Evolutionary conservation across 2,113 vertebrate species (phyloP).

Genomic region (Colinus virginianus): DNA sequence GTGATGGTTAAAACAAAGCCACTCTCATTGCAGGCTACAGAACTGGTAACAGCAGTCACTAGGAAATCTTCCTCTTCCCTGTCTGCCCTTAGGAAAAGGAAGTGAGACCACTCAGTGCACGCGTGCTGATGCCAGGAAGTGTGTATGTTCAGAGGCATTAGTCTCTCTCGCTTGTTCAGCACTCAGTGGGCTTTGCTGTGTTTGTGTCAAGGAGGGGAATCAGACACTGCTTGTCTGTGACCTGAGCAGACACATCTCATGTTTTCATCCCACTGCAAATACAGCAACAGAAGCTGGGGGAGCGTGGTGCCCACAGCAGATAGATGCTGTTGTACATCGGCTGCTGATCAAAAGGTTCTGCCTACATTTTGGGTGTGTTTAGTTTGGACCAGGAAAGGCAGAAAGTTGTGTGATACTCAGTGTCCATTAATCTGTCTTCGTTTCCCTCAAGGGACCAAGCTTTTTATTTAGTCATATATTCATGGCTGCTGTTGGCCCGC

Average conservation of each 20-base stretch:
- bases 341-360: background rate
- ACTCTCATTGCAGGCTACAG: background rate
- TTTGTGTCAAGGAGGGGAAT: fast-evolving
- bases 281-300: background rate
- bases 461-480: conserved; percentile 47
- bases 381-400: background rate
- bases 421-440: background rate
- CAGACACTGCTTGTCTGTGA: background rate
- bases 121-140: background rate
- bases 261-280: conserved; percentile 11
- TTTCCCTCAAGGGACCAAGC: conserved; percentile 9
- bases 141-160: background rate
- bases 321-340: background rate
- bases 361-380: background rate
- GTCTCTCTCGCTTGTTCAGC: background rate
- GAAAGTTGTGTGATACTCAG: background rate
- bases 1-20: background rate
- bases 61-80: background rate
- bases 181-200: background rate
- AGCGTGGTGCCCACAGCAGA: background rate
- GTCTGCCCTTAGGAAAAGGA: background rate
- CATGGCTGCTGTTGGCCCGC: background rate
- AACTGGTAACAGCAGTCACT: background rate
- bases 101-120: background rate
- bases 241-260: background rate